Base-by-base conservation (phyloP, 2,888 invertebrate species). In the Micoletzkya japonica region DNA sequence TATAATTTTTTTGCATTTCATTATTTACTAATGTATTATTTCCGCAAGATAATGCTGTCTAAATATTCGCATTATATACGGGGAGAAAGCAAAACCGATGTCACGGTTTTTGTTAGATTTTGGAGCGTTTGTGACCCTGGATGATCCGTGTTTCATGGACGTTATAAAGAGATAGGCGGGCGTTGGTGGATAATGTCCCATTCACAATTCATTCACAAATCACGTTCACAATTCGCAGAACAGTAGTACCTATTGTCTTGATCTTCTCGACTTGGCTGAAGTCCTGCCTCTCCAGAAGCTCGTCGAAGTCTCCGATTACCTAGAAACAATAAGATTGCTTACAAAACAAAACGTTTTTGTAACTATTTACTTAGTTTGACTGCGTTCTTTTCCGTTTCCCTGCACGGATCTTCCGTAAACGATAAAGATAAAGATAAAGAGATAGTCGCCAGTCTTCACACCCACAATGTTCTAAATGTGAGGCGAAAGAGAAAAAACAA, bases 241-340 rank as follows among this genome's bases (percentile, higher is more conserved):
- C 34, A 63, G n/a, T 58, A 6, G 17, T 52, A 59, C 87, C 94
- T 74, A 96, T 96, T 0, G 96, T 95, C 87, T 97, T 97, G 76
- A 97, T 97, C 87, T 97, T 97, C 86, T 96, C 95, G 6, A 97
- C 93, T 54, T 86, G 86, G n/a, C 71, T 68, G 74, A 85, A 86
- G 71, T 86, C 84, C 3, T 91, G 90, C 56, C 91, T 89, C 72
- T 92, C 92, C 7, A 97, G 87, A 61, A 96, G 87, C 84, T 95
- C 95, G 85, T 97, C 96, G 84, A 96, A 95, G 87, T 97, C 96
- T 0, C 92, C 94, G 74, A 95, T 94, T 67, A 97, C 88, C 74
- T 74, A 50, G 10, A 58, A 1, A 28, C 14, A 28, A 30, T n/a
- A n/a, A n/a, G n/a, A n/a, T n/a, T n/a, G 10, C 10, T 44, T n/a